These are phyloP conservation scores for Tachina grossa DNA, from an alignment of 2,888 invertebrate species.

Conservation along the genomic window DNA sequence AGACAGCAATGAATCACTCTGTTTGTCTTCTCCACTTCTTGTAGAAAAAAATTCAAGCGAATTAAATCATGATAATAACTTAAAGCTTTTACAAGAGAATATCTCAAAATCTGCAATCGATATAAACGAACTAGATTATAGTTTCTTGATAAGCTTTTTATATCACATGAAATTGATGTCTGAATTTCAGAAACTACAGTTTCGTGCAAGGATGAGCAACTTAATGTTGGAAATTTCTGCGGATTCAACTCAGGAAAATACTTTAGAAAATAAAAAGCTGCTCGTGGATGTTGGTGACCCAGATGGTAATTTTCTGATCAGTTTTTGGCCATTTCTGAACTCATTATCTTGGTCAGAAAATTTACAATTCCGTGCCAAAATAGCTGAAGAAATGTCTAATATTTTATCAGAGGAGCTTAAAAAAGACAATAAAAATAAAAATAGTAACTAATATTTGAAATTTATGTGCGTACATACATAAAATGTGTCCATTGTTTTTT, in stretches of 20 bases:
- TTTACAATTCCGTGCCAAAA: conserved; percentile 77
- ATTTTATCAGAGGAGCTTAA: conserved; percentile 72
- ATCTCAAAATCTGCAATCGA: conserved; percentile 63
- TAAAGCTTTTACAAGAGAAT: conserved; percentile 54
- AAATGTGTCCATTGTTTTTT: too few species aligned
- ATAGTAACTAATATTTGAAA: too few species aligned
- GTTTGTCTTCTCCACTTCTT: too few species aligned
- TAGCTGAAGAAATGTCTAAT: conserved; percentile 77
- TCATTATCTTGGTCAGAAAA: conserved; percentile 78
- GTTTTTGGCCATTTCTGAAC: conserved; percentile 79
- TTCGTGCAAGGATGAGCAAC: conserved; percentile 79
- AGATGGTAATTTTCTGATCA: conserved; percentile 78
- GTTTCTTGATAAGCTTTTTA: conserved; percentile 78
- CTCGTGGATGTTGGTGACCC: conserved; percentile 76
- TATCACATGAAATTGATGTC: conserved; percentile 79
- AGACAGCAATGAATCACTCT: background rate
- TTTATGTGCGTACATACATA: too few species aligned
- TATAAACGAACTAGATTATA: conserved; percentile 74
- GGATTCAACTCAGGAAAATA: background rate
- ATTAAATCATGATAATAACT: too few species aligned
- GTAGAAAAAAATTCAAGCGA: too few species aligned
- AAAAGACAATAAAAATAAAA: too few species aligned
- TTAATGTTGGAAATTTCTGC: conserved; percentile 75
- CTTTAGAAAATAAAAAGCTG: background rate
- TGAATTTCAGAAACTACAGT: conserved; percentile 77